Evolutionary conservation across 2,888 invertebrate genomes (phyloP), one percentile per base, ranked within the genome.

Genomic region (Hololepta plana): DNA sequence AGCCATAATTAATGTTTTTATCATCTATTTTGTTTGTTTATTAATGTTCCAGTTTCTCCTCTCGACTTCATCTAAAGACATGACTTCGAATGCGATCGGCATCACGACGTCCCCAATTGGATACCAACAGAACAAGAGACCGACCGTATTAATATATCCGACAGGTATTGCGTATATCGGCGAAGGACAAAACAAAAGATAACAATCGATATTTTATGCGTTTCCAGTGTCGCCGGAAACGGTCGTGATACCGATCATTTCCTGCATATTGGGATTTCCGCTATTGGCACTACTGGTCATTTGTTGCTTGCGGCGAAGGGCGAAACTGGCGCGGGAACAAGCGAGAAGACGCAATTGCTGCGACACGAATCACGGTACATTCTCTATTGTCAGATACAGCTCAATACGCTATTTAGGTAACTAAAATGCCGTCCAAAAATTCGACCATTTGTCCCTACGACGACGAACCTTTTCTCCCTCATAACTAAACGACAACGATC

Each of bases 231-330:
- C 82, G 24, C 81, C 84, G 26, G 84, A 85, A 55, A 81, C 80
- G 28, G 77, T 85, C 39, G 82, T 85, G 27, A 73, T 85, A 38
- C 84, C 85, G 21, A 85, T 85, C 39, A 75, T 85, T 26, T 84
- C 85, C 29, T 84, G 85, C 53, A 87, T 87, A 47, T 68, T 87
- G 45, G 85, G 85, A 31, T 87, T 88, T 47, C 87, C 87, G 19
- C 59, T 87, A 37, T 55, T 88, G 48, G 85, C 85, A 3, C 62
- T 87, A 32, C 67, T 85, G 36, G 75, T 87, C 35, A 85, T 87
- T 45, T 87, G 85, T 56, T 85, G 84, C 48, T 61, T 87, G 35
- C 60, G 84, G 31, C 64, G 80, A 42, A 62, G 85, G 42, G 85
- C 85, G 3, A 84, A 85, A 51, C 49, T 84, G 44, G 84, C 84